phyloP scores from a whole-genome alignment of 2,888 invertebrate genomes.

The Callyntrura guangdongensis region DNA sequence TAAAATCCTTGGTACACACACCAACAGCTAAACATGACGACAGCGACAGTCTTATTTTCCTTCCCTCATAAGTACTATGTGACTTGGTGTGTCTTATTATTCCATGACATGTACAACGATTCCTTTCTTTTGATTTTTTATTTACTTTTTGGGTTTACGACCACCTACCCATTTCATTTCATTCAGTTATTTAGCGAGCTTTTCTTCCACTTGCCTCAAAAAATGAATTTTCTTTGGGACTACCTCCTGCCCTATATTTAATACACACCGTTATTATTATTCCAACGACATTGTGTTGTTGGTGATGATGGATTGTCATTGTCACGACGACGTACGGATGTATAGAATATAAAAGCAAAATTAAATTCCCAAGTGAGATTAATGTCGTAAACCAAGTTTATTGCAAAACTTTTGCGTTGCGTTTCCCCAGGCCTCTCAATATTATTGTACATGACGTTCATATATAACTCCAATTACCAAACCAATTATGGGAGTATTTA shows the following conservation, averaged over 20 bases:
- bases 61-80: too few relatives aligned
- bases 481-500: background rate
- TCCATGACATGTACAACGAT: too few relatives aligned
- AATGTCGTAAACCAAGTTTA: background rate
- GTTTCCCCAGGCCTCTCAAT: too few relatives aligned
- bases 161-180: conserved; percentile 10
- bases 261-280: background rate
- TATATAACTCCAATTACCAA: too few relatives aligned
- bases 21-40: background rate
- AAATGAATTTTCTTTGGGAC: too few relatives aligned
- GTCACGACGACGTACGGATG: too few relatives aligned
- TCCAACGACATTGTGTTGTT: background rate
- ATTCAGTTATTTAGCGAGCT: conserved; percentile 22
- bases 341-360: background rate
- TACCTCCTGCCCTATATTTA: too few relatives aligned
- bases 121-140: conserved; percentile 23
- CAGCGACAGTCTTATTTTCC: background rate
- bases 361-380: background rate
- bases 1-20: background rate
- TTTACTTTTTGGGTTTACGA: too few relatives aligned
- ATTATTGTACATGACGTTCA: too few relatives aligned
- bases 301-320: conserved; percentile 44
- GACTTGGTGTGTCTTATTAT: conserved; percentile 17
- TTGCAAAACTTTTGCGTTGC: background rate
- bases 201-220: background rate